Percentiles rank a stretch among this genome's conserved stretches.
These are phyloP conservation scores for Venusia cambrica DNA, from an alignment of 2,888 invertebrate genomes.

Conservation along the genomic window DNA sequence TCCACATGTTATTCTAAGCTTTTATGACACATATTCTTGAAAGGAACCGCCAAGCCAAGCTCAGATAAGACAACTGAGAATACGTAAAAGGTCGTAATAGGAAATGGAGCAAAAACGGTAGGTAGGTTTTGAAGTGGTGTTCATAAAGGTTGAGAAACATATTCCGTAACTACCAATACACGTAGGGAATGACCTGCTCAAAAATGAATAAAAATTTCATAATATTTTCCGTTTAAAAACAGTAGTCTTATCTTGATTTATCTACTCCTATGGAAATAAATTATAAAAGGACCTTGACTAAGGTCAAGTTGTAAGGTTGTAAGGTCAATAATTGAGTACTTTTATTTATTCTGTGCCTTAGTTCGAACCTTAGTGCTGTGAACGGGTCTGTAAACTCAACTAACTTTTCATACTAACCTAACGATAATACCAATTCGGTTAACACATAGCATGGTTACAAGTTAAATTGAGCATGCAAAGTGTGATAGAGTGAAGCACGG, in stretches of 20 bases:
- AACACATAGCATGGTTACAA: no score
- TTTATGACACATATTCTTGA: constrained; percentile 16
- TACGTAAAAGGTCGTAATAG: constrained; percentile 12
- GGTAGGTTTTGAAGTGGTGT: constrained; percentile 15
- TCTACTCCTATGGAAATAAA: no score
- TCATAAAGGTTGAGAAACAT: constrained; percentile 14
- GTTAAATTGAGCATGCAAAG: constrained; percentile 30
- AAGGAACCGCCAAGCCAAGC: constrained; percentile 17
- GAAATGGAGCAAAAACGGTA: constrained; percentile 18
- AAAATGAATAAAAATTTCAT: no score
- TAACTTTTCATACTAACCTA: constrained; percentile 1
- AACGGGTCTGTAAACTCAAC: constrained; percentile 5
- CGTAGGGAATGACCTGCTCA: no score
- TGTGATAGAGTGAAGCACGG: constrained; percentile 25
- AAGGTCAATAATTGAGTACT: no score
- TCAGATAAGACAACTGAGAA: constrained; percentile 19
- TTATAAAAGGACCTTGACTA: no score
- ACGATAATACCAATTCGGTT: constrained; percentile 6
- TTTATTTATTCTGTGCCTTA: no score
- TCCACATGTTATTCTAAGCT: constrained; percentile 12
- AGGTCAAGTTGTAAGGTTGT: no score
- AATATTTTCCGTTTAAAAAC: no score
- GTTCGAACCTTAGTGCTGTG: no score
- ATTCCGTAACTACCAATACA: no score
- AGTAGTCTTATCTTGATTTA: no score